phyloP scores from a whole-genome alignment of 2,113 vertebrate genomes.

The Gambusia holbrooki region DNA sequence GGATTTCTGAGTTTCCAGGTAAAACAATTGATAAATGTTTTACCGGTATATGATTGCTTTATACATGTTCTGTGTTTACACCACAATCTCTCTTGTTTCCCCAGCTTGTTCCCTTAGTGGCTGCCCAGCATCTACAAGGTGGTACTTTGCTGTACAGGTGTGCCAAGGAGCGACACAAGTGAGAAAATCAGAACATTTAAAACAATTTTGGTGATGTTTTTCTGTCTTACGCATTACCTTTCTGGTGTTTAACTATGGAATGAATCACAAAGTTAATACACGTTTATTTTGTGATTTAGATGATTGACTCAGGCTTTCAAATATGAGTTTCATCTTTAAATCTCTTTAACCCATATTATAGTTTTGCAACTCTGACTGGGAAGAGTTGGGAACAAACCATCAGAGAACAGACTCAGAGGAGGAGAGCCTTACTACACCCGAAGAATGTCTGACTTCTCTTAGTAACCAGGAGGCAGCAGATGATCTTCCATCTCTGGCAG shows the following conservation, averaged over 20 bases:
- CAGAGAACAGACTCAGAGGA: conserved; percentile 60
- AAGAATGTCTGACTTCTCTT: conserved; percentile 57
- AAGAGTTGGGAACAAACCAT: conserved; percentile 45
- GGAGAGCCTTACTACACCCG: conserved; percentile 34
- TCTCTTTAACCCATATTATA: conserved; percentile 27
- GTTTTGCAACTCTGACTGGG: conserved; percentile 74
- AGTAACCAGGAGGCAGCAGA: conserved; percentile 43
- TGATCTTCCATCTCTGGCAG: conserved; percentile 44
- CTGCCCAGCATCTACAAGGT: conserved; percentile 54
- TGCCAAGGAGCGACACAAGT: conserved; percentile 56
- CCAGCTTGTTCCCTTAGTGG: conserved; percentile 70
- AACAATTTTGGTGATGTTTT: not conserved
- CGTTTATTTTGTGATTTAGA: not conserved
- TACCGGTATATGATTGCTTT: too few species aligned
- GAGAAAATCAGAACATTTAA: conserved; percentile 8
- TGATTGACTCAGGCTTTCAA: not conserved
- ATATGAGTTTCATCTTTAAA: not conserved
- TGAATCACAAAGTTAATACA: not conserved
- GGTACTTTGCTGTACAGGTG: conserved; percentile 64
- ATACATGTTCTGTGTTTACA: not conserved
- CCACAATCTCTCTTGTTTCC: not conserved
- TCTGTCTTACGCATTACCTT: too few species aligned
- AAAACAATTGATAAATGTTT: not conserved
- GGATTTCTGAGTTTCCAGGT: conserved; percentile 66
- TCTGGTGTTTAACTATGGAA: not conserved